phyloP scores from a whole-genome alignment of 2,888 invertebrate genomes.

The Archips crataeganus region DNA sequence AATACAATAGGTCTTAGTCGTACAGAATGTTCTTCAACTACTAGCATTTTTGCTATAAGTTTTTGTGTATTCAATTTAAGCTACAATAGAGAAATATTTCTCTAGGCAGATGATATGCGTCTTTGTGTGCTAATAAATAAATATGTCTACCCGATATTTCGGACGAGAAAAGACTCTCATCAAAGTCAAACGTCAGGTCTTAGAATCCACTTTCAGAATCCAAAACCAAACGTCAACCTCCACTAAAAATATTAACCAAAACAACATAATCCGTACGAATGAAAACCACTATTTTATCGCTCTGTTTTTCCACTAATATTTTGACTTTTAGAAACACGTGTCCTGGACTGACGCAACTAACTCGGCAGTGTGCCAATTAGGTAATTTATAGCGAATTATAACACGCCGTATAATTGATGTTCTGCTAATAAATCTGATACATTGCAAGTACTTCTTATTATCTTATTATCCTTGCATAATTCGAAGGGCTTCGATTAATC shows the following conservation, averaged over 20 bases:
- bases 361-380: conserved; percentile 35
- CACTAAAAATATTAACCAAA: conserved; percentile 24
- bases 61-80: too few relatives aligned
- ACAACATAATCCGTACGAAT: conserved; percentile 36
- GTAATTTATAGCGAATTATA: conserved; percentile 29
- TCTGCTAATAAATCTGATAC: neutral
- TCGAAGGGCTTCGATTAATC: too few relatives aligned
- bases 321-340: conserved; percentile 32
- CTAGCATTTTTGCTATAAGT: too few relatives aligned
- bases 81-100: too few relatives aligned
- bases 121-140: too few relatives aligned
- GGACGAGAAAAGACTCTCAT: too few relatives aligned
- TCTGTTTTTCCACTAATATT: conserved; percentile 35
- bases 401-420: neutral
- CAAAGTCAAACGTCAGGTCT: too few relatives aligned
- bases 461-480: too few relatives aligned
- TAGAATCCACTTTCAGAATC: neutral
- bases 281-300: conserved; percentile 32
- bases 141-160: too few relatives aligned
- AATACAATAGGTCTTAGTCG: too few relatives aligned
- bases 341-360: conserved; percentile 30
- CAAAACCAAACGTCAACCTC: neutral
- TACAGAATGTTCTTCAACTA: too few relatives aligned
- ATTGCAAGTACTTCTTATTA: neutral
- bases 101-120: too few relatives aligned